These are phyloP conservation scores for Beris chalybata DNA, from an alignment of 2,888 invertebrate species.

Conservation along the genomic window DNA sequence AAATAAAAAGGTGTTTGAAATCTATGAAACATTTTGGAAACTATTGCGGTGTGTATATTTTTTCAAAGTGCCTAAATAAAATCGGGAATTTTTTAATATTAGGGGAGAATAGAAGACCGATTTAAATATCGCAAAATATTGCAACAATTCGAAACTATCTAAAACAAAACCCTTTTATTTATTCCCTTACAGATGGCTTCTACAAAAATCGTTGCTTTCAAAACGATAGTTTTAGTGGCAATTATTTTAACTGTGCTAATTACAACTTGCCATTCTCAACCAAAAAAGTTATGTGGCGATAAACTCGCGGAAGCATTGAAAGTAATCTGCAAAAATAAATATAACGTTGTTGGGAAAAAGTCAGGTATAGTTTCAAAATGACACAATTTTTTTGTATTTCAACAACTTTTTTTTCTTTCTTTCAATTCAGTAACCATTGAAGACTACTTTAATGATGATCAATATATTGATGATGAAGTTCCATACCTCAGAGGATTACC, in stretches of 20 bases:
- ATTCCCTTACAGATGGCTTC: constrained; percentile 10
- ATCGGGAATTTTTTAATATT: neutral
- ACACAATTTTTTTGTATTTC: too few species aligned
- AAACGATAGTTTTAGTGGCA: neutral
- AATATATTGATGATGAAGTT: constrained; percentile 5
- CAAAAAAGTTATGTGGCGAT: constrained; percentile 16
- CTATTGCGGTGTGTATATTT: neutral
- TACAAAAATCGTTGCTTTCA: neutral
- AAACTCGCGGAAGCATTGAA: constrained; percentile 11
- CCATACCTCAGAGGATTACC: neutral
- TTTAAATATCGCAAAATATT: too few species aligned
- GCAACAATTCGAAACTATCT: too few species aligned
- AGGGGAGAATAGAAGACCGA: too few species aligned
- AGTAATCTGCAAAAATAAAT: neutral
- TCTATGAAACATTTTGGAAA: neutral
- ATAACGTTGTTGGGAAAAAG: neutral
- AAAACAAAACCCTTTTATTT: too few species aligned
- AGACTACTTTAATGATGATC: neutral
- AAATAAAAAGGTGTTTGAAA: neutral
- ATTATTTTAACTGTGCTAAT: neutral
- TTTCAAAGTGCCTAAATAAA: neutral
- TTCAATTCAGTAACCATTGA: neutral
- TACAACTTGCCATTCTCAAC: neutral
- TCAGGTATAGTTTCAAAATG: neutral
- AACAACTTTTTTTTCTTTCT: neutral